phyloP scores from a whole-genome alignment of 1,140 invertebrate genomes.

The Pseudomyrmex pallidus region DNA sequence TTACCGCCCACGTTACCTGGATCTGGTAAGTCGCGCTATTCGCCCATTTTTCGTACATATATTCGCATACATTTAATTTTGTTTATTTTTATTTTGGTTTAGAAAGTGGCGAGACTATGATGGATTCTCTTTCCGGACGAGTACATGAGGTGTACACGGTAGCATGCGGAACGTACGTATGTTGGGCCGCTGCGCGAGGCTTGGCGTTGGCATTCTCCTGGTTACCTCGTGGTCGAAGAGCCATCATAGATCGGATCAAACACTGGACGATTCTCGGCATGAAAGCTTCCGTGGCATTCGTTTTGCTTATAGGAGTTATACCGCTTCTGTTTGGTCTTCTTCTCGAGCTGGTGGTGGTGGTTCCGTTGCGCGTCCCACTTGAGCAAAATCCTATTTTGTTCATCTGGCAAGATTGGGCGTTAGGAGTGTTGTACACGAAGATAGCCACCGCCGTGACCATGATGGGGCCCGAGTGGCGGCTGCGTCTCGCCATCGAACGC shows the following conservation, averaged over 20 bases:
- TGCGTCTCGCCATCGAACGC: conserved; percentile 95
- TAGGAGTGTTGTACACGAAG: conserved; percentile 98
- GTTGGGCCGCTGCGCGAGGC: conserved; percentile 94
- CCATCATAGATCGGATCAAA: conserved; percentile 90
- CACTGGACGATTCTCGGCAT: conserved; percentile 90
- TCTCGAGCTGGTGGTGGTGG: conserved; percentile 95
- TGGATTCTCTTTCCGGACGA: conserved; percentile 85
- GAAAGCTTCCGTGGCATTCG: conserved; percentile 90
- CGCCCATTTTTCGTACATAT: not conserved
- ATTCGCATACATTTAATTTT: conserved; percentile 37
- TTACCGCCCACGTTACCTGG: conserved; percentile 75
- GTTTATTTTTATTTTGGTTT: conserved; percentile 15
- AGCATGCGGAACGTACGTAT: conserved; percentile 96
- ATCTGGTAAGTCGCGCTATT: conserved; percentile 73
- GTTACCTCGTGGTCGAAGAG: conserved; percentile 94
- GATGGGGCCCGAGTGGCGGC: conserved; percentile 98
- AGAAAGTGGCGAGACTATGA: conserved; percentile 75
- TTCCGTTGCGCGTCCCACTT: conserved; percentile 96
- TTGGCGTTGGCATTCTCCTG: conserved; percentile 93
- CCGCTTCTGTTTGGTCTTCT: conserved; percentile 96
- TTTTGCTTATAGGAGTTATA: conserved; percentile 94
- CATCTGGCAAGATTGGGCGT: conserved; percentile 98
- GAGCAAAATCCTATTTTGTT: conserved; percentile 98
- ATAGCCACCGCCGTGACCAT: conserved; percentile 98
- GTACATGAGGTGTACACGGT: conserved; percentile 98